Conservation (phyloP, 2,888 invertebrate species). For the Hypomecis punctinalis region DNA sequence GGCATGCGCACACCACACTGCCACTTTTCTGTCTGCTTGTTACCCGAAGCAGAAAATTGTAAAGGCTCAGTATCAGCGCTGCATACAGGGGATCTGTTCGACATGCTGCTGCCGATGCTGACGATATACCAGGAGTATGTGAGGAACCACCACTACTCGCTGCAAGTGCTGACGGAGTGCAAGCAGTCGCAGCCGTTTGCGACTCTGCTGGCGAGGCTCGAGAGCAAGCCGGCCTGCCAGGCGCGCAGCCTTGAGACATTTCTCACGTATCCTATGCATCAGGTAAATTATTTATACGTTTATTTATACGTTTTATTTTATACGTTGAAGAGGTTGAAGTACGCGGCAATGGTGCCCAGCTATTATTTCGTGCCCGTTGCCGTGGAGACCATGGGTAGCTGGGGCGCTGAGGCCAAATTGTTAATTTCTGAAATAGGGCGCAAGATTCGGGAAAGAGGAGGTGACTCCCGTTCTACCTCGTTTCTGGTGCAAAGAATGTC, state of each 20-base stretch:
- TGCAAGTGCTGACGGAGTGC: slow-evolving; percentile 96
- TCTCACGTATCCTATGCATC: slow-evolving; percentile 97
- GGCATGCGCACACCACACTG: slow-evolving; percentile 29
- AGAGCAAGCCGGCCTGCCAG: slow-evolving; percentile 94
- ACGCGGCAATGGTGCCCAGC: too few species aligned
- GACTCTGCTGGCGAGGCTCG: slow-evolving; percentile 90
- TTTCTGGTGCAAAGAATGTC: too few species aligned
- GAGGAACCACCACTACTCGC: slow-evolving; percentile 96
- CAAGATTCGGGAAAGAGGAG: too few species aligned
- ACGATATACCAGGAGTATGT: slow-evolving; percentile 98
- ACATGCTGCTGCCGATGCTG: slow-evolving; percentile 97
- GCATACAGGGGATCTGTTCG: slow-evolving; percentile 94
- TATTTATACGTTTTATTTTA: too few species aligned
- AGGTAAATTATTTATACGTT: slow-evolving; percentile 69
- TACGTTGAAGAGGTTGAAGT: too few species aligned
- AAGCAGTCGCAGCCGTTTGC: slow-evolving; percentile 93
- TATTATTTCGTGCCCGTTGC: too few species aligned
- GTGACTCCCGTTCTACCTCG: too few species aligned
- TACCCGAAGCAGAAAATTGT: slow-evolving; percentile 32
- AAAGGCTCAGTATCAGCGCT: slow-evolving; percentile 57
- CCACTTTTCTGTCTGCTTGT: slow-evolving; percentile 34
- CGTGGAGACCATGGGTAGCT: too few species aligned
- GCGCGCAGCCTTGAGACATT: slow-evolving; percentile 94
- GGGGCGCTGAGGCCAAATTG: too few species aligned
- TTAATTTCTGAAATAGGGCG: too few species aligned